Conservation (phyloP, 2,797 vertebrate genomes). For the Selene dorsalis region DNA sequence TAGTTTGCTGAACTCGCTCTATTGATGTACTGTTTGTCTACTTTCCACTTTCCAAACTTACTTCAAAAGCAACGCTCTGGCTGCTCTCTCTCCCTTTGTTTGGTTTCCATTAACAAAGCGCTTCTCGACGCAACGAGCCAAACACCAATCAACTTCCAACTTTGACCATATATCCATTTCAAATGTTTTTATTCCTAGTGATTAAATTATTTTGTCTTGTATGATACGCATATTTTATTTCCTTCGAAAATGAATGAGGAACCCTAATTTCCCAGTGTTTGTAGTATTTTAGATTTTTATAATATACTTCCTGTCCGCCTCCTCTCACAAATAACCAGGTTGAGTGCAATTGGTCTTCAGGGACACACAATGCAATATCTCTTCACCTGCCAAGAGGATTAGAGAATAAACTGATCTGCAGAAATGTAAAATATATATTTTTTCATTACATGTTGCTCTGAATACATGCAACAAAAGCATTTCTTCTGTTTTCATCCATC, state of each 20-base stretch:
- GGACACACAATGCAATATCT: background rate
- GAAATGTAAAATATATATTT: background rate
- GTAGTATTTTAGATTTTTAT: background rate
- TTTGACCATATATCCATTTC: background rate
- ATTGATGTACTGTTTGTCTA: conserved; percentile 75
- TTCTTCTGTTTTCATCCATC: background rate
- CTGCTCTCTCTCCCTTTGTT: conserved; percentile 45
- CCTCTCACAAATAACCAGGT: too few species aligned
- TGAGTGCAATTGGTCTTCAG: background rate
- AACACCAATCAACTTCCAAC: background rate
- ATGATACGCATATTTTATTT: background rate
- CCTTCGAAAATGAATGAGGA: background rate
- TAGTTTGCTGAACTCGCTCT: conserved; percentile 68
- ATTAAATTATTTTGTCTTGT: background rate
- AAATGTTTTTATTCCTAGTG: background rate
- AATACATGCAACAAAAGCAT: background rate
- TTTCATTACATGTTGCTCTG: background rate
- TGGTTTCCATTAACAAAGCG: conserved; percentile 36
- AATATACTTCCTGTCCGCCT: too few species aligned
- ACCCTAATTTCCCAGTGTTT: background rate
- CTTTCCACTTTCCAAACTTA: conserved; percentile 71
- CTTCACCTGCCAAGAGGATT: background rate
- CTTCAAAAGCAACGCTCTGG: conserved; percentile 62
- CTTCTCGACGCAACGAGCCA: conserved; percentile 12
- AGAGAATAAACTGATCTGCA: background rate